These are phyloP conservation scores for Xenopus petersii DNA, from an alignment of 2,797 vertebrate genomes.

Conservation along the genomic window DNA sequence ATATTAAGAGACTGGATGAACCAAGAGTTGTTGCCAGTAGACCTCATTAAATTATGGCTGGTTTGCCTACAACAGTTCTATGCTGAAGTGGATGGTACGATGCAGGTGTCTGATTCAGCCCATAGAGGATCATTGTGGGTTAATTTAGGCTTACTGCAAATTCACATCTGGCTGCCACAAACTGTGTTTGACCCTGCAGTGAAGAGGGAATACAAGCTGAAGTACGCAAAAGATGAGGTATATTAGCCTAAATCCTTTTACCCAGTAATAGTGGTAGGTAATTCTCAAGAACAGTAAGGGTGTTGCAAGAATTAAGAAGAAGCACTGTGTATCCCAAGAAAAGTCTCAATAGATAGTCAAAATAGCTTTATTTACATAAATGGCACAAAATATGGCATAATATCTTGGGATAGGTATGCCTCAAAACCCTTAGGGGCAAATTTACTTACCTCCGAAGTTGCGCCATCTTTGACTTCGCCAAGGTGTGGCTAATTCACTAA, in stretches of 20 bases:
- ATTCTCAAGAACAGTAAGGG: no score
- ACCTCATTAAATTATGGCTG: conserved; percentile 74
- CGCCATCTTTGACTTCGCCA: no score
- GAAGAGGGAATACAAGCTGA: conserved; percentile 90
- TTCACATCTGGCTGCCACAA: conserved; percentile 89
- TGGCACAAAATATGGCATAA: no score
- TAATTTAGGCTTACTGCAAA: conserved; percentile 86
- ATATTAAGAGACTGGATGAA: conserved; percentile 71
- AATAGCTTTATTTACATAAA: not conserved
- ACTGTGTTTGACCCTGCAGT: conserved; percentile 89
- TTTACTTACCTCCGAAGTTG: no score
- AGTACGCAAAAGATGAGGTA: conserved; percentile 89
- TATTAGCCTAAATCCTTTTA: no score
- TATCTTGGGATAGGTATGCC: no score
- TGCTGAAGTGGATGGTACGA: conserved; percentile 56
- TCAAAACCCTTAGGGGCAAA: no score
- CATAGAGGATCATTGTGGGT: conserved; percentile 89
- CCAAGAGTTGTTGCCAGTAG: conserved; percentile 75
- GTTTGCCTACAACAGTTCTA: conserved; percentile 82
- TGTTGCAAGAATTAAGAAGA: no score
- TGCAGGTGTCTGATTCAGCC: conserved; percentile 62
- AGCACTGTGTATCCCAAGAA: no score
- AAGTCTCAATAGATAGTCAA: no score
- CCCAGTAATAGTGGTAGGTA: no score
- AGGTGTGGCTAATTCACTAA: no score